phyloP scores from a whole-genome alignment of 2,888 invertebrate genomes.

The Galerucella pusilla region DNA sequence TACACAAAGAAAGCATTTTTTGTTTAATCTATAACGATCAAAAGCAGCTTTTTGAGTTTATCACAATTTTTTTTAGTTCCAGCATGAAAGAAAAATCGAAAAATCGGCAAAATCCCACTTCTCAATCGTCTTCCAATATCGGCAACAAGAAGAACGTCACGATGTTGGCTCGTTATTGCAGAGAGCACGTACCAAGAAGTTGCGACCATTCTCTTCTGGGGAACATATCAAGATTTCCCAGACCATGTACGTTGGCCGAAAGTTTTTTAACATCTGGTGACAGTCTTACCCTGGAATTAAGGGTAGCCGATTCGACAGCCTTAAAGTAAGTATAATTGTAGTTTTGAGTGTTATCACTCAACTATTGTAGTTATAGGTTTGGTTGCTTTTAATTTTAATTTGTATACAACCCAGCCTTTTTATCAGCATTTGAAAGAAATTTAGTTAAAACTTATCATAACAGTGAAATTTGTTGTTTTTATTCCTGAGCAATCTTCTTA shows the following conservation, averaged over 20 bases:
- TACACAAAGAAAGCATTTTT: too few relatives aligned
- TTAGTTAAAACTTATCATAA: too few relatives aligned
- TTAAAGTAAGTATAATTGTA: conserved; percentile 72
- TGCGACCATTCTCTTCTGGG: conserved; percentile 84
- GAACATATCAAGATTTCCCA: conserved; percentile 67
- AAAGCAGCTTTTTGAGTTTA: not conserved
- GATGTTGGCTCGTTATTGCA: conserved; percentile 83
- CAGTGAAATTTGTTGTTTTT: too few relatives aligned
- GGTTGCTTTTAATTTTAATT: too few relatives aligned
- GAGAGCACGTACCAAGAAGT: conserved; percentile 82
- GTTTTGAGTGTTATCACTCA: not conserved
- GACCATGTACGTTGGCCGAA: conserved; percentile 81
- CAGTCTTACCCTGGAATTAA: conserved; percentile 82
- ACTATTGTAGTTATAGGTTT: not conserved
- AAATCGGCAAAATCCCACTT: conserved; percentile 42
- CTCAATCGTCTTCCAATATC: conserved; percentile 64
- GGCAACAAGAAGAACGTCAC: conserved; percentile 72
- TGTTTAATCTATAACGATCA: too few relatives aligned
- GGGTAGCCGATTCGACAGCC: conserved; percentile 84
- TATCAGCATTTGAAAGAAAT: too few relatives aligned
- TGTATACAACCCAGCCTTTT: too few relatives aligned
- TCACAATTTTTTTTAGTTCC: conserved; percentile 52
- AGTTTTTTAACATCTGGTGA: conserved; percentile 86
- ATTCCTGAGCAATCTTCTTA: too few relatives aligned
- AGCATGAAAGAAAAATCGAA: conserved; percentile 57